Percentiles rank a stretch among this genome's conserved stretches.
phyloP scores from a whole-genome alignment of 2,113 vertebrate species.

The Euleptes europaea region DNA sequence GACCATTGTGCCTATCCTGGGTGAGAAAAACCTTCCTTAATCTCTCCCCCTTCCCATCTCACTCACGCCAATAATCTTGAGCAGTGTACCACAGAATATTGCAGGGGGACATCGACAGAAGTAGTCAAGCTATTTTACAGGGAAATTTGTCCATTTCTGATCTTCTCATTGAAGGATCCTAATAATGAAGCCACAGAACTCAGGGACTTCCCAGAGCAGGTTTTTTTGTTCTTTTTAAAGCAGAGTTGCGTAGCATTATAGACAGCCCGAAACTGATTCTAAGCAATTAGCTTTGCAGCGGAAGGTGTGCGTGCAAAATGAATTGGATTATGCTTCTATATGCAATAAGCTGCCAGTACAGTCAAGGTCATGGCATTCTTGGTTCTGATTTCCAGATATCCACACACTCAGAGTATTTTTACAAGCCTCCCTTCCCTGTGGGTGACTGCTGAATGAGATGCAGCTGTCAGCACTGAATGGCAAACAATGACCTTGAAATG shows the following conservation, averaged over 20 bases:
- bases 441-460: neutral
- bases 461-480: neutral
- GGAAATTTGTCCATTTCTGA: neutral
- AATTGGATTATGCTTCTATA: neutral
- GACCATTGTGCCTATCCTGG: too few species aligned
- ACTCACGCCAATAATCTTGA: too few species aligned
- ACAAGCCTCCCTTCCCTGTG: neutral
- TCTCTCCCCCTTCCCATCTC: too few species aligned
- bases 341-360: neutral
- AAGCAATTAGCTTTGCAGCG: neutral
- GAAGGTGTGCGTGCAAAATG: neutral
- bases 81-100: neutral
- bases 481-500: neutral
- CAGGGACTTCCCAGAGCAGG: neutral
- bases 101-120: neutral
- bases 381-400: neutral
- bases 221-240: too few species aligned
- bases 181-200: too few species aligned
- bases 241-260: neutral
- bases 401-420: neutral
- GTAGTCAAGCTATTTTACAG: neutral
- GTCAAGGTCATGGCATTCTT: neutral
- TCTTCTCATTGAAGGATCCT: neutral
- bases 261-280: too few species aligned
- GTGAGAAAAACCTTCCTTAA: too few species aligned